phyloP scores from a whole-genome alignment of 2,113 vertebrate species.

The Serinus canaria region DNA sequence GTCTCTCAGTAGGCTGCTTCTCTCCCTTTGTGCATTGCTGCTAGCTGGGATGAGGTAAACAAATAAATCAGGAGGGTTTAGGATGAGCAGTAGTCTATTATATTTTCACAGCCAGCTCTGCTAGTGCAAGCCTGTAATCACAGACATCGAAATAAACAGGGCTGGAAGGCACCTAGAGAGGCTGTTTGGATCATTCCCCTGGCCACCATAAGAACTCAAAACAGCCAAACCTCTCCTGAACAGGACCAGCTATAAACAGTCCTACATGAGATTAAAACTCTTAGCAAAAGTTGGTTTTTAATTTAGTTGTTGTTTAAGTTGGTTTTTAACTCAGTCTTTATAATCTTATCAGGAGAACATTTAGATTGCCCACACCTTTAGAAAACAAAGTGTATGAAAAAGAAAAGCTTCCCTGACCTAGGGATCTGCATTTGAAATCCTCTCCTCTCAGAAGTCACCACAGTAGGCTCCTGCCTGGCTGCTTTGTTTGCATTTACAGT shows the following conservation, averaged over 20 bases:
- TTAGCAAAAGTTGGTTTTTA: neutral
- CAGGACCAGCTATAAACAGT: neutral
- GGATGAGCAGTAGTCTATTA: neutral
- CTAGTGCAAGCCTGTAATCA: neutral
- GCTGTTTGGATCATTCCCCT: neutral
- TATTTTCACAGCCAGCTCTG: neutral
- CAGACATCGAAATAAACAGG: neutral
- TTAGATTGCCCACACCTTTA: neutral
- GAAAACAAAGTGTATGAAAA: neutral
- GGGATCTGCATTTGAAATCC: neutral
- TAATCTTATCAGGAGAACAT: neutral
- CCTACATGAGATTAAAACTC: neutral
- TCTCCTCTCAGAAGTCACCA: fast-evolving
- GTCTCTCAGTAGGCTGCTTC: neutral
- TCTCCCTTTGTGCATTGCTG: neutral
- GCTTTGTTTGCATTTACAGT: neutral
- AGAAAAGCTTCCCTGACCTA: neutral
- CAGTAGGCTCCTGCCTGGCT: neutral
- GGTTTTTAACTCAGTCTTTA: neutral
- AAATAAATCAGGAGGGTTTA: conserved; percentile 10
- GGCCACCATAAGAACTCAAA: neutral
- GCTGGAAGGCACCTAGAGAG: neutral
- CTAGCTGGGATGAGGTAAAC: conserved; percentile 5
- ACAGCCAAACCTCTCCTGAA: neutral
- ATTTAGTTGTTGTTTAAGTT: no score